phyloP scores from a whole-genome alignment of 2,888 invertebrate species.

The Rhagonycha lutea region DNA sequence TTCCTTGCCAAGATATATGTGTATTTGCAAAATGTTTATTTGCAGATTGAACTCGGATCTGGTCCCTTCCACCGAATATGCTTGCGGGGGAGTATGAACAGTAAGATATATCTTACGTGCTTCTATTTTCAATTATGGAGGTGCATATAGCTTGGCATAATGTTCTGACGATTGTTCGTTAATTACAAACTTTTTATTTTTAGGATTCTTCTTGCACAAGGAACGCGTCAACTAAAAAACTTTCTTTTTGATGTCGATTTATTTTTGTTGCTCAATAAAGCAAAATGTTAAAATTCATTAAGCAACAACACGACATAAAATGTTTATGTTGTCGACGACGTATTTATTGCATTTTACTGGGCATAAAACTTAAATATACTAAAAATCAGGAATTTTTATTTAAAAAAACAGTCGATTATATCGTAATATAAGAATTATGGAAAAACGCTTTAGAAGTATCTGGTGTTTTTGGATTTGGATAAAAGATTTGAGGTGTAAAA shows the following conservation, averaged over 20 bases:
- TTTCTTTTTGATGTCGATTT: not conserved
- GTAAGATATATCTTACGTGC: conserved; percentile 2
- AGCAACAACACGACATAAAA: not conserved
- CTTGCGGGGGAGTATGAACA: conserved; percentile 29
- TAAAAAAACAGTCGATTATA: no score
- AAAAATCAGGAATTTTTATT: not conserved
- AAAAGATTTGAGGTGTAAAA: no score
- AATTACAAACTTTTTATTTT: not conserved
- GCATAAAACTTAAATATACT: not conserved
- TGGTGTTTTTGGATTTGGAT: no score
- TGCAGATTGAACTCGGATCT: conserved; percentile 31
- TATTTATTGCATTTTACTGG: not conserved
- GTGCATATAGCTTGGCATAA: conserved; percentile 5
- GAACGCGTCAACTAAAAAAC: not conserved
- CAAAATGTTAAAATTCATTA: not conserved
- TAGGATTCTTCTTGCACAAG: not conserved
- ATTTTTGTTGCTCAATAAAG: not conserved
- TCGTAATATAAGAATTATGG: no score
- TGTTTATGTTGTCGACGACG: not conserved
- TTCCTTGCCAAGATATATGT: conserved; percentile 28
- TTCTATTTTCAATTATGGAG: not conserved
- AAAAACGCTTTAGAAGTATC: no score
- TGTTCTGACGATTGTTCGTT: not conserved
- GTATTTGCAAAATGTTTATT: conserved; percentile 33
- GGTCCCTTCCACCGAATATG: conserved; percentile 33